Conservation (phyloP, 1,140 invertebrate genomes). For the Pantala flavescens region DNA sequence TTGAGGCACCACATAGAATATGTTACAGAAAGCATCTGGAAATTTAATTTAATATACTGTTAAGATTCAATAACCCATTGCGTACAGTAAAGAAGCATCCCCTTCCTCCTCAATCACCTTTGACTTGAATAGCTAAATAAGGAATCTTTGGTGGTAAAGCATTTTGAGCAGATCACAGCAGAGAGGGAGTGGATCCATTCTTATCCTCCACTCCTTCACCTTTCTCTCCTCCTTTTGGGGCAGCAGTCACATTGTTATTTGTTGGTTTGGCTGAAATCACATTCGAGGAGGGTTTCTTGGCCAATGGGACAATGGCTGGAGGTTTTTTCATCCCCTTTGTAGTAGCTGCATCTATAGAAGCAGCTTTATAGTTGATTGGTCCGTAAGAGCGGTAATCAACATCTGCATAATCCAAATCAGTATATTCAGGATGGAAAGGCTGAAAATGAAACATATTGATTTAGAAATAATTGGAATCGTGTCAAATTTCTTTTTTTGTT, state of each 20-base stretch:
- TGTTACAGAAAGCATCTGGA: no score
- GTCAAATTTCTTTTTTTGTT: no score
- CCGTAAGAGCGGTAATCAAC: slow-evolving; percentile 78
- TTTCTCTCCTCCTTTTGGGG: not conserved
- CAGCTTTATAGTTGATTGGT: slow-evolving; percentile 81
- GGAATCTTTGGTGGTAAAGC: not conserved
- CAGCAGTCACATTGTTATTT: not conserved
- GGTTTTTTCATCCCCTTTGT: not conserved
- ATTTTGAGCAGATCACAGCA: slow-evolving; percentile 1
- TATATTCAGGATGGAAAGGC: slow-evolving; percentile 57
- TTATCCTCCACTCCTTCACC: not conserved
- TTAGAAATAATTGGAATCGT: no score
- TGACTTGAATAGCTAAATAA: no score
- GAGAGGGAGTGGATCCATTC: not conserved
- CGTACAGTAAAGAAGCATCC: no score
- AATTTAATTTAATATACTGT: no score
- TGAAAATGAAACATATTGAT: slow-evolving; percentile 32
- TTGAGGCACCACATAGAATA: no score
- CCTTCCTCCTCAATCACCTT: no score
- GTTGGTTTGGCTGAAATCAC: not conserved
- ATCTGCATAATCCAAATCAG: slow-evolving; percentile 77
- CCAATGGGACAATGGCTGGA: not conserved
- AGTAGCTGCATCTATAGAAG: slow-evolving; percentile 45
- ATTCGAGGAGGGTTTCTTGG: not conserved
- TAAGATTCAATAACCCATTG: no score